These are phyloP conservation scores for Neodon shergylaensis DNA, from an alignment of 2,113 vertebrate species.

Conservation along the genomic window DNA sequence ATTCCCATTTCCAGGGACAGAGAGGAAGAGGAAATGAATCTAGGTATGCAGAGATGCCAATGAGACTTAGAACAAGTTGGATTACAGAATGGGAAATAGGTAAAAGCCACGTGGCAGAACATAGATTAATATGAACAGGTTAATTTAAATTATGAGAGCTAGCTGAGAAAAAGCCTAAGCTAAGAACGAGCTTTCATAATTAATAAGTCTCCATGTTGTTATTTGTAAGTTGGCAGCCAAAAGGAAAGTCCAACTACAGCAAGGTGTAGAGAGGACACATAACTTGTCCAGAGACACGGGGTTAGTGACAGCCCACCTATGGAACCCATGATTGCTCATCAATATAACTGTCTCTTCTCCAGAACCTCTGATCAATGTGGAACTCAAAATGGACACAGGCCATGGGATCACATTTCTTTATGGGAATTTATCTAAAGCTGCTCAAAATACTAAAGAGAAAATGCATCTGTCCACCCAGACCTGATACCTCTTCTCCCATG, in stretches of 20 bases:
- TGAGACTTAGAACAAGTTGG: neutral
- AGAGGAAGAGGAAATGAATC: neutral
- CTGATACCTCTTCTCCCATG: neutral
- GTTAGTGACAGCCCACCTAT: neutral
- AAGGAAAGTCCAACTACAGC: neutral
- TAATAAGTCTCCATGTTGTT: neutral
- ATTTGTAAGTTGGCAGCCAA: neutral
- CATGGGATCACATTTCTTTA: neutral
- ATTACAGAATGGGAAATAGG: neutral
- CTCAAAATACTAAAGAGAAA: neutral
- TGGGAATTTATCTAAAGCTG: neutral
- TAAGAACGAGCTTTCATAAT: neutral
- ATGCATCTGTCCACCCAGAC: neutral
- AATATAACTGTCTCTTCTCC: neutral
- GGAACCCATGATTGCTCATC: neutral
- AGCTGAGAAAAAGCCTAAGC: neutral
- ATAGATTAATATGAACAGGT: neutral
- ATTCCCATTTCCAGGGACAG: neutral
- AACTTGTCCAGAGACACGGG: neutral
- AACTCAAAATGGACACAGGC: neutral
- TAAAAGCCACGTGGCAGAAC: neutral
- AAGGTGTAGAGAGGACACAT: neutral
- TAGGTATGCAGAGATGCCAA: neutral
- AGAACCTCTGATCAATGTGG: neutral
- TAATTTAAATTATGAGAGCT: neutral